A percentile compares a stretch with the other conserved stretches of the same genome.
phyloP scores from a whole-genome alignment of 1,140 invertebrate species.

The Bombus consobrinus region DNA sequence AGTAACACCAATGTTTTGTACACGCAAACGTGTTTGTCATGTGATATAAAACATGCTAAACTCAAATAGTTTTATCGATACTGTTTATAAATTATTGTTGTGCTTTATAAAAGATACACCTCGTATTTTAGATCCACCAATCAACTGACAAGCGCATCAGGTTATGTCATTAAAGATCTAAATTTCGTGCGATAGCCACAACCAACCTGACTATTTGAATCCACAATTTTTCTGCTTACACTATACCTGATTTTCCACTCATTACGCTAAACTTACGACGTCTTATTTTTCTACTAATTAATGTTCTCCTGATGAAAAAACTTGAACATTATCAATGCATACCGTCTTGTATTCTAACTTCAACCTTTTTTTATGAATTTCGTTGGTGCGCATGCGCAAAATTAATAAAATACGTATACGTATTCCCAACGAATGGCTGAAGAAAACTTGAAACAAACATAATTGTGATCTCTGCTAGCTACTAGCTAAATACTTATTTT shows the following conservation, averaged over 20 bases:
- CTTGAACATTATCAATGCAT: conserved; percentile 2
- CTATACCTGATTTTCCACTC: conserved; percentile 37
- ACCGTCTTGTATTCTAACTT: conserved; percentile 17
- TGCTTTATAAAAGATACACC: background rate
- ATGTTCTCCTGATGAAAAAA: background rate
- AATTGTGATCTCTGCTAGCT: background rate
- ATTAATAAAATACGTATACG: background rate
- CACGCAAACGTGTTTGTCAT: no score
- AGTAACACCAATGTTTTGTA: background rate
- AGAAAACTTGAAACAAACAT: background rate
- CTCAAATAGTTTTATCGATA: background rate
- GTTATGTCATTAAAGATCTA: conserved; percentile 36
- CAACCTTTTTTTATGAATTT: background rate
- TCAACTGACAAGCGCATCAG: conserved; percentile 36
- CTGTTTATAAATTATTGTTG: background rate
- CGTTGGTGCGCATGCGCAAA: conserved; percentile 11
- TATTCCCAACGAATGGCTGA: background rate
- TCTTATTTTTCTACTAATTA: background rate
- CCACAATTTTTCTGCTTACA: conserved; percentile 17
- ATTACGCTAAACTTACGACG: conserved; percentile 24
- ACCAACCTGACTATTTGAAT: conserved; percentile 44
- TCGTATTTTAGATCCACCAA: background rate
- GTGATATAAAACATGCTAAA: background rate
- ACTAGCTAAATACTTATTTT: background rate
- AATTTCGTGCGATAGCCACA: conserved; percentile 5